Percentiles rank a stretch among this genome's conserved stretches.
Evolutionary conservation across 2,113 vertebrate species (phyloP).

Genomic region (Piprites chloris): DNA sequence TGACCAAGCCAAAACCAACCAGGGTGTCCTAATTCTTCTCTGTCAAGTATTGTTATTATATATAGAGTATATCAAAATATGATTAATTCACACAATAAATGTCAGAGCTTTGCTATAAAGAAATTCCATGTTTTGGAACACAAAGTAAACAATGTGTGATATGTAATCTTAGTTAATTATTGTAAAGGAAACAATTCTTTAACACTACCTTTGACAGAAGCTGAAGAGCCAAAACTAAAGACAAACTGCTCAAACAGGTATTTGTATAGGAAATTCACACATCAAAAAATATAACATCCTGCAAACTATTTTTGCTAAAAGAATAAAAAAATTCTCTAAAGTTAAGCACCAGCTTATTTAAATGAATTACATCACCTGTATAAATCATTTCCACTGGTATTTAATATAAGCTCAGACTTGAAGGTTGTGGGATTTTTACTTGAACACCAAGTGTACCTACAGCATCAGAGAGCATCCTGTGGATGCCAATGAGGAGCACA

Average conservation of each 20-base stretch:
- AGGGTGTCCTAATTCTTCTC: not conserved
- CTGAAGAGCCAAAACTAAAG: not conserved
- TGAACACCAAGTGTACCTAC: not conserved
- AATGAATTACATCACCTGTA: not conserved
- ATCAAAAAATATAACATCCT: not conserved
- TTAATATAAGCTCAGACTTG: not conserved
- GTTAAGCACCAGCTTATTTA: not conserved
- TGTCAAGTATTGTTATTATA: not conserved
- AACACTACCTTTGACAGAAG: not conserved
- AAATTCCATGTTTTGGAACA: not conserved
- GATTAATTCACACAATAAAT: not conserved
- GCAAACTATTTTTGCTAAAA: not conserved
- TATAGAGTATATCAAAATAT: not conserved
- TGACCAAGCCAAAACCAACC: not conserved
- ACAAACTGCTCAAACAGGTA: not conserved
- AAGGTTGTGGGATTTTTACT: not conserved
- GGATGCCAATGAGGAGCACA: not conserved
- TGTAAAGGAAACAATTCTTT: not conserved
- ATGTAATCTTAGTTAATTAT: not conserved
- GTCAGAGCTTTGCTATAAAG: not conserved
- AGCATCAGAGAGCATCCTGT: not conserved
- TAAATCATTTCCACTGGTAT: not conserved
- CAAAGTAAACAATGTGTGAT: not conserved
- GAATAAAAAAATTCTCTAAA: not conserved
- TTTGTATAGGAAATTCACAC: not conserved